Conservation (phyloP, 2,797 vertebrate species). For the Numenius phaeopus region DNA sequence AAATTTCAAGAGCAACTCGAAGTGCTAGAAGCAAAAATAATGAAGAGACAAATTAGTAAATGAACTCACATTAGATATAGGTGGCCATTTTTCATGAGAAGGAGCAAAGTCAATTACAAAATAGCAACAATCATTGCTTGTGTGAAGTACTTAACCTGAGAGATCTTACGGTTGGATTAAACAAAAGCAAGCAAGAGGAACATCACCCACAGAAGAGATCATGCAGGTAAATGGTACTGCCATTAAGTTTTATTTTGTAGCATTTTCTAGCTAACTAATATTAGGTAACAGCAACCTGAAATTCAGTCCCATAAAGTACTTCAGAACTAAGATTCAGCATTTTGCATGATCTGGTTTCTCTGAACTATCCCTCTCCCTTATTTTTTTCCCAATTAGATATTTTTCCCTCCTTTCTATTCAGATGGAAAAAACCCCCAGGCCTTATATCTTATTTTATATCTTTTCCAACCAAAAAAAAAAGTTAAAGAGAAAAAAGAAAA, state of each 20-base stretch:
- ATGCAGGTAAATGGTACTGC: background rate
- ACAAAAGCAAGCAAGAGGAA: background rate
- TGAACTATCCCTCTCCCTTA: background rate
- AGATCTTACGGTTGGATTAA: background rate
- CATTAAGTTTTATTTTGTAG: background rate
- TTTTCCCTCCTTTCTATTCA: background rate
- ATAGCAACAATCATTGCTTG: background rate
- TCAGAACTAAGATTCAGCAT: background rate
- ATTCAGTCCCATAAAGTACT: background rate
- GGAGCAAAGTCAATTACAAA: background rate
- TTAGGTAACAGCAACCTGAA: background rate
- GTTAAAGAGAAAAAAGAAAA: accelerated
- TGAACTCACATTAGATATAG: background rate
- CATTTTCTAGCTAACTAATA: background rate
- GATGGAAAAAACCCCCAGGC: background rate
- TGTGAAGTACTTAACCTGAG: background rate
- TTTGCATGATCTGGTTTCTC: background rate
- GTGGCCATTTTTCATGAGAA: background rate
- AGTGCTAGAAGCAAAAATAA: background rate
- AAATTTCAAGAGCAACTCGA: background rate
- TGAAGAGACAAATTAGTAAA: background rate
- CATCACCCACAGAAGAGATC: background rate
- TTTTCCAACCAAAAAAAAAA: background rate
- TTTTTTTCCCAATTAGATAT: background rate
- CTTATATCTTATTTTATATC: background rate